Base-by-base conservation (phyloP, 2,113 vertebrate species). In the Psophia crepitans region DNA sequence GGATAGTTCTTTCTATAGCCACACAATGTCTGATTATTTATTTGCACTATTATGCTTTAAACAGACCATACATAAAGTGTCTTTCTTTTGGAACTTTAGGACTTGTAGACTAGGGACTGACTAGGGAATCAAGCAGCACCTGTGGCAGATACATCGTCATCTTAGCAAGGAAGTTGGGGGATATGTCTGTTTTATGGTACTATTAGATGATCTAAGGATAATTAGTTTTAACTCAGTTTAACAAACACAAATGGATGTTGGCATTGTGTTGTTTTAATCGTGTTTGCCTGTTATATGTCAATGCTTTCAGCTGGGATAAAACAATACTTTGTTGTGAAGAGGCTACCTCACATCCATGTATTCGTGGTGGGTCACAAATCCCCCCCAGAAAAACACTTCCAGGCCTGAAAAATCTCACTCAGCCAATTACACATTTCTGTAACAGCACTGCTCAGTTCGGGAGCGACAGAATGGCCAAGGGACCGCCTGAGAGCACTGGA, bases 401-500 rank as follows among this genome's bases (percentile, higher is more conserved):
- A 75, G 51, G 22, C 37, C 37, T 54, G 51, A 37, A 71, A 51
- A 58, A 53, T 5, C 44, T 44, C 56, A 17, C 23, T 30, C 18
- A 35, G 81, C 15, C 77, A 65, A 32, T 27, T 16, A 35, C 65
- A 33, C 8, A 9, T 8, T 13, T 35, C 7, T 56, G 23, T 12
- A 35, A 46, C 26, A 81, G 37, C 37, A 23, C 27, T 37, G 64
- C 51, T 82, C 24, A 15, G 41, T 14, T 11, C 14, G 11, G 46
- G 27, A 85, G 57, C 8, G 39, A 35, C 30, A 73, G 48, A 51
- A 83, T 2, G 30, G 57, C 23, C 51, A 32, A 37, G 19, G 15
- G 18, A 27, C 12, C 58, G 16, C 17, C 37, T 5, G 5, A 8
- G 4, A 4, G 46, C 1, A 4, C 1, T 7, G n/a, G 16, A 35